phyloP scores from a whole-genome alignment of 2,888 invertebrate species.

The Operophtera brumata region DNA sequence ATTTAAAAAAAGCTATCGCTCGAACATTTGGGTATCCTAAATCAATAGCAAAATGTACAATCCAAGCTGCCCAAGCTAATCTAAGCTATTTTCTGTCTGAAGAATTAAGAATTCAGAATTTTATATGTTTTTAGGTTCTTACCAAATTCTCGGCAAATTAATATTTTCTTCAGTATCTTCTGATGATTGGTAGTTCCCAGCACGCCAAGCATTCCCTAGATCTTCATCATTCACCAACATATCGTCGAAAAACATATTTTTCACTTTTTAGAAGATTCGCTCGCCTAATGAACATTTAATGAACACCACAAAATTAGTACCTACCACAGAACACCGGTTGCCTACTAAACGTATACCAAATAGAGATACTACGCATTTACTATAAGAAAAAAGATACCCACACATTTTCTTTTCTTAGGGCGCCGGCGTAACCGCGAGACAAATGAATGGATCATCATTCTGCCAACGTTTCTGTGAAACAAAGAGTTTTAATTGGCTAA shows the following conservation, averaged over 20 bases:
- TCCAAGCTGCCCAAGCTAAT: too few relatives aligned
- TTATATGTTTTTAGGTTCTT: background rate
- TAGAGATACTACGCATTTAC: too few relatives aligned
- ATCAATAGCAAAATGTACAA: too few relatives aligned
- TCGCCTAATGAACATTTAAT: too few relatives aligned
- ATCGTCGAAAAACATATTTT: constrained; percentile 17
- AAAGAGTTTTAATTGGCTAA: background rate
- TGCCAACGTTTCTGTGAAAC: background rate
- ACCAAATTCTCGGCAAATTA: constrained; percentile 3
- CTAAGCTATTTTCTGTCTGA: too few relatives aligned
- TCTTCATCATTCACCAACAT: constrained; percentile 1
- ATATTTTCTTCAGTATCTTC: background rate
- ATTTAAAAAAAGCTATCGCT: too few relatives aligned
- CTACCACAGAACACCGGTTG: too few relatives aligned
- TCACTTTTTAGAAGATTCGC: background rate
- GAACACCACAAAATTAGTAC: too few relatives aligned
- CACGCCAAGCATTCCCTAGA: constrained; percentile 7
- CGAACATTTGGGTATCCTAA: too few relatives aligned
- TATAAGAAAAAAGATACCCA: too few relatives aligned
- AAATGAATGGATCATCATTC: constrained; percentile 10
- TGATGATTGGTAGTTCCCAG: background rate
- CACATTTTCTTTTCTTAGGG: background rate
- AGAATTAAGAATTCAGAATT: too few relatives aligned
- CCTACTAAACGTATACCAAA: background rate
- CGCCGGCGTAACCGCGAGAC: background rate